Base-by-base conservation (phyloP, 2,113 vertebrate species). In the Chamaetylas fuelleborni region DNA sequence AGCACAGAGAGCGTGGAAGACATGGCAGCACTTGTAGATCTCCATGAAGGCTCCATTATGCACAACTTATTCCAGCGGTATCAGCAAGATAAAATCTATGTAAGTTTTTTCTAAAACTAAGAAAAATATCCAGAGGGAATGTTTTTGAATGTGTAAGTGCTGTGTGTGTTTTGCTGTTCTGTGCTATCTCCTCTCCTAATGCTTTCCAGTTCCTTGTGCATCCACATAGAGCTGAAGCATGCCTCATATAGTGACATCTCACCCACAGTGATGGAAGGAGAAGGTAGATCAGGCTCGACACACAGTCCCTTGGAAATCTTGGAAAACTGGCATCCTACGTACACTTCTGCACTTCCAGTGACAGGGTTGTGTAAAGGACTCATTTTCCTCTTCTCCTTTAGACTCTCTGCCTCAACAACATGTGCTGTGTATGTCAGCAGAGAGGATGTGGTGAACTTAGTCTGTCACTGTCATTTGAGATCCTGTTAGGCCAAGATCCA, bases 21-120 rank as follows among this genome's bases (percentile, higher is more conserved):
- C 97, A 99, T 99, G 99, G 98, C 99, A 31, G 70, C 97, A 3
- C 96, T 99, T 10, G 83, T 98, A 20, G 99, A 99, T 93, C 99
- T 99, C 9, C 99, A 99, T 1, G 99, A 99, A 15, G 99, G 99
- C 5, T 98, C 99, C 94, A 99, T 99, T 97, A 98, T 99, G 98
- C 98, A 99, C 97, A 99, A 99, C 97, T 96, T 99, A 20, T 98
- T 97, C 97, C 98, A 98, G 86, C 97, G 99, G 58, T 99, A 99
- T 90, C 98, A 97, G 94, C 98, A 98, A 91, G 97, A 98, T 88
- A 98, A 97, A 83, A 99, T 99, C 90, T 99, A 99, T 24, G 99
- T 99, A 91, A 99, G 99, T 98, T 47, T 80, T 50, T 77, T 62
- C 15, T 73, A 19, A 57, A 51, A 34, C 48, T 38, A 67, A 53